Evolutionary conservation across 2,888 invertebrate genomes (phyloP).

Genomic region (Phyllotreta striolata): DNA sequence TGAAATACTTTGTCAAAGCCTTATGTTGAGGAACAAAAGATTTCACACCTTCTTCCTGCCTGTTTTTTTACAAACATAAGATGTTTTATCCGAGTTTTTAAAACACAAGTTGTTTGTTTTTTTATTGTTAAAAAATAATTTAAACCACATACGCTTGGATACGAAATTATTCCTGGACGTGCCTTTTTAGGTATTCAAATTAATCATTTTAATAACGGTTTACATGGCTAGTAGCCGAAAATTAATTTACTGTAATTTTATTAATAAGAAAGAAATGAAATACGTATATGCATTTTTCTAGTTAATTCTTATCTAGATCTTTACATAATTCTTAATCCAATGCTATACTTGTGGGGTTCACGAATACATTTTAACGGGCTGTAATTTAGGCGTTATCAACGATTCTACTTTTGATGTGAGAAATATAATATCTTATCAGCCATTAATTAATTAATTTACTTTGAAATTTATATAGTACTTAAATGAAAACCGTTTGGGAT

Average conservation of each 20-base stretch:
- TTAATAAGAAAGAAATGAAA: constrained; percentile 18
- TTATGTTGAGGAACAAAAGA: constrained; percentile 10
- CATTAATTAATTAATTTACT: too few species aligned
- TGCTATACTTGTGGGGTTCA: constrained; percentile 4
- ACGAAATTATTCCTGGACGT: too few species aligned
- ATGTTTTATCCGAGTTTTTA: too few species aligned
- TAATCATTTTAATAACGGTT: constrained; percentile 16
- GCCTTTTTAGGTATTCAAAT: neutral
- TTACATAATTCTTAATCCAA: constrained; percentile 9
- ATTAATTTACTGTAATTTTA: constrained; percentile 18
- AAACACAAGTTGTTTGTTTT: too few species aligned
- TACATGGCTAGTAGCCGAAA: neutral
- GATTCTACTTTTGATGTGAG: constrained; percentile 16
- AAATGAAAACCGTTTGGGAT: too few species aligned
- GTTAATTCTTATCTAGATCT: constrained; percentile 17
- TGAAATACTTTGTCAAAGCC: constrained; percentile 18
- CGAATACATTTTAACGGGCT: constrained; percentile 8
- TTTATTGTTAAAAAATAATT: too few species aligned
- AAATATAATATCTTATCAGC: neutral
- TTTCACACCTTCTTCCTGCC: constrained; percentile 12
- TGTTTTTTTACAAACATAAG: constrained; percentile 12
- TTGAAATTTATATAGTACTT: too few species aligned
- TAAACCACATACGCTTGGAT: too few species aligned
- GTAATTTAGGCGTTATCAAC: constrained; percentile 7
- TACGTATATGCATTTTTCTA: constrained; percentile 1